Evolutionary conservation across 2,113 vertebrate species (phyloP), one percentile per base, ranked within the genome.

Genomic region (Coracopsis vasa): DNA sequence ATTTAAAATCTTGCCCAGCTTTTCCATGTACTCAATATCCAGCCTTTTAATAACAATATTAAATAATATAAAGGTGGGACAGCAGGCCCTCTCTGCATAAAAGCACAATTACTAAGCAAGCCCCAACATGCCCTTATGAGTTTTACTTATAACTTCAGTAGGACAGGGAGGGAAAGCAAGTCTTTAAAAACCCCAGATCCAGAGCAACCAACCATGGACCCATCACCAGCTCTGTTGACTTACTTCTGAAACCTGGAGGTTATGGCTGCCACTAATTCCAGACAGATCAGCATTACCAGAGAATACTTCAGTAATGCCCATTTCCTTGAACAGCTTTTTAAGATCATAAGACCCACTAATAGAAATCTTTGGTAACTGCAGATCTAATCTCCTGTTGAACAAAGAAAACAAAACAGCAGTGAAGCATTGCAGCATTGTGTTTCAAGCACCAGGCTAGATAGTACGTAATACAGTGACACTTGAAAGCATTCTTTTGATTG

Each of bases 241-340:
- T 98, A 99, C 99, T 97, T 98, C 95, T 79, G 99, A 99, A 93
- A 99, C 96, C 75, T 97, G 98, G 69, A 99, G 96, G 50, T 88
- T 41, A 2, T 0, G 72, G 10, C 79, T 92, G 44, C 94, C 87
- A 33, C 97, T 97, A 95, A 99, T 98, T 80, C 98, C 98, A 90
- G 97, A 97, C 50, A 99, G 97, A 92, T 99, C 94, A 74, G 99
- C 98, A 24, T 54, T 85, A 31, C 75, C 21, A 88, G 95, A 80
- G 97, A 99, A 99, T 69, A 99, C 98, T 87, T 99, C 97, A 33
- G 96, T 95, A 80, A 99, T 98, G 71, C 99, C 99, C 98, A 99
- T 98, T 83, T 97, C 96, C 67, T 44, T 45, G 83, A 99, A 91
- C 53, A 98, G 81, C 2, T 81, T 64, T 78, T 96, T 97, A 93